Percentiles rank a stretch among this genome's conserved stretches.
These are phyloP conservation scores for Sarcophaga subvicina DNA, from an alignment of 2,888 invertebrate genomes.

Conservation along the genomic window DNA sequence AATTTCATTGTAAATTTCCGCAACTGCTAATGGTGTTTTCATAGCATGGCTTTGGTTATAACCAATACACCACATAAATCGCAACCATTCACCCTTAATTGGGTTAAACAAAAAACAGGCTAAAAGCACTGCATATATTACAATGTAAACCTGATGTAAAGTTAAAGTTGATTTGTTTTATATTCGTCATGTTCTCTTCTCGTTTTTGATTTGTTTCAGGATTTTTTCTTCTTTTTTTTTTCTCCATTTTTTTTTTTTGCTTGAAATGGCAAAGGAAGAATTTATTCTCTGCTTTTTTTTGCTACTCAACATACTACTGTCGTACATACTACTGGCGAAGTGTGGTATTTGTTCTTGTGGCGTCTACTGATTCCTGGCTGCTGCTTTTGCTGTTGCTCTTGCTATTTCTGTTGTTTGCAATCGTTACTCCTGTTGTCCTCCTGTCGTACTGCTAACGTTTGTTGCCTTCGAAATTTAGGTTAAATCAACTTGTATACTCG, in stretches of 20 bases:
- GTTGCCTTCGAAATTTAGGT: slow-evolving; percentile 49
- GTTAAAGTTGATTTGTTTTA: slow-evolving; percentile 62
- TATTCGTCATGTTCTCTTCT: slow-evolving; percentile 25
- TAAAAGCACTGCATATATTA: slow-evolving; percentile 34
- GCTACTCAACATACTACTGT: slow-evolving; percentile 31
- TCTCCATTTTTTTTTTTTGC: background rate
- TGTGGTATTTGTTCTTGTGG: slow-evolving; percentile 26
- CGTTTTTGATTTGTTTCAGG: slow-evolving; percentile 56
- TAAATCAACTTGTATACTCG: slow-evolving; percentile 61
- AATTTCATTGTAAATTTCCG: too few species aligned
- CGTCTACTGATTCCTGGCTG: background rate
- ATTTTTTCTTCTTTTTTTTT: slow-evolving; percentile 13
- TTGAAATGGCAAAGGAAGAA: background rate
- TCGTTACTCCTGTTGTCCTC: too few species aligned
- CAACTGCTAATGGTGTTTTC: too few species aligned
- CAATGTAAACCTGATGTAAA: slow-evolving; percentile 46
- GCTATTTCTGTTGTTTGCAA: slow-evolving; percentile 3
- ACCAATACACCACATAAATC: background rate
- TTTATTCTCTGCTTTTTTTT: slow-evolving; percentile 35
- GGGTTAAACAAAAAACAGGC: slow-evolving; percentile 23
- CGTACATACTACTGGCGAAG: slow-evolving; percentile 18
- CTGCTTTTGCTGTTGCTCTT: background rate
- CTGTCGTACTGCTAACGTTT: too few species aligned
- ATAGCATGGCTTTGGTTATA: too few species aligned
- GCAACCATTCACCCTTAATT: background rate